Evolutionary conservation across 2,797 vertebrate genomes (phyloP).

Genomic region (Chelon labrosus): DNA sequence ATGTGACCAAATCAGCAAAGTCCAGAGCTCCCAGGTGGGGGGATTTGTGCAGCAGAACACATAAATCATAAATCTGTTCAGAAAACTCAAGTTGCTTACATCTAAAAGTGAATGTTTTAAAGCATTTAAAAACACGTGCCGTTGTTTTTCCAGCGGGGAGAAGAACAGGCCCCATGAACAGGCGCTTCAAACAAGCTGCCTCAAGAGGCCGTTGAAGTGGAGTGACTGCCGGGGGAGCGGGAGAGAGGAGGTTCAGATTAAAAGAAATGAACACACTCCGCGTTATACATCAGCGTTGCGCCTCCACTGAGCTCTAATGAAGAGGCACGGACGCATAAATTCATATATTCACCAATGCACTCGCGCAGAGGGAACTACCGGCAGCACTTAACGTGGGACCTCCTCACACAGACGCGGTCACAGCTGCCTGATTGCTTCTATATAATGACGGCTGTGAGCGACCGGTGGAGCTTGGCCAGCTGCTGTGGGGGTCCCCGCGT

Average conservation of each 20-base stretch:
- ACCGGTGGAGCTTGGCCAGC: conserved; percentile 51
- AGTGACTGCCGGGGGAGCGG: conserved; percentile 7
- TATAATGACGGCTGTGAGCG: conserved; percentile 45
- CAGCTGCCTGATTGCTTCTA: conserved; percentile 41
- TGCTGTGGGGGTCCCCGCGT: conserved; percentile 45
- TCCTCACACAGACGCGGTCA: conserved; percentile 26
- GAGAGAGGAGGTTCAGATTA: conserved; percentile 22
- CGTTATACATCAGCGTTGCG: conserved; percentile 16
- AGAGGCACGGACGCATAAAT: conserved; percentile 5
- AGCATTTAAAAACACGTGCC: neutral
- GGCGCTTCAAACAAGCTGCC: conserved; percentile 20
- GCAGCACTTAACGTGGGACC: conserved; percentile 14
- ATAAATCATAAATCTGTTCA: too few relatives aligned
- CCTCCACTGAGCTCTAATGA: conserved; percentile 9
- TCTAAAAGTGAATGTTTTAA: neutral
- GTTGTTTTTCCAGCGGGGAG: neutral
- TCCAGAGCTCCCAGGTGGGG: neutral
- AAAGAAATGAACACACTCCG: conserved; percentile 36
- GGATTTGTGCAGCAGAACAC: neutral
- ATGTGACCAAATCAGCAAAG: neutral
- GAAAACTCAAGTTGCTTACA: neutral
- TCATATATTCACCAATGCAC: conserved; percentile 20
- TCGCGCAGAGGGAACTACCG: conserved; percentile 31
- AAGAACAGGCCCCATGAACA: conserved; percentile 1
- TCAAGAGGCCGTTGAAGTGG: conserved; percentile 26